Percentiles rank a stretch among this genome's conserved stretches.
phyloP scores from a whole-genome alignment of 2,888 invertebrate genomes.

The Diloba caeruleocephala region DNA sequence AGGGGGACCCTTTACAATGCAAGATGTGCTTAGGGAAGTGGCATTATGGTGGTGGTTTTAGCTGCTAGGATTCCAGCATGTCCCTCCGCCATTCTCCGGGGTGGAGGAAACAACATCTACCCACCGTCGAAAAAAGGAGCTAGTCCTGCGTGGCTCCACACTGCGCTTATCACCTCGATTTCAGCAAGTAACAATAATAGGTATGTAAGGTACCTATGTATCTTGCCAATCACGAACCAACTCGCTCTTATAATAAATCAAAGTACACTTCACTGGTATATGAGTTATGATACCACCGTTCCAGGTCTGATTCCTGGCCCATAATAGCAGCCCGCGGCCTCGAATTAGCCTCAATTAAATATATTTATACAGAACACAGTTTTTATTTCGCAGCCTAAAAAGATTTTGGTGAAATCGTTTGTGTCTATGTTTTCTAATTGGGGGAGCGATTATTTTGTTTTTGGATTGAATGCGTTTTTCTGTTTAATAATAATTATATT shows the following conservation, averaged over 20 bases:
- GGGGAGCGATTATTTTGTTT: constrained; percentile 5
- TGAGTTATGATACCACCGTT: constrained; percentile 56
- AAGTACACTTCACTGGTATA: constrained; percentile 31
- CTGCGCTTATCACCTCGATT: no score
- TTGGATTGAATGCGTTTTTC: constrained; percentile 1
- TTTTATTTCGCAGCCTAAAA: constrained; percentile 56
- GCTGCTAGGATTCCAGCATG: no score
- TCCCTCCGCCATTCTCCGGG: no score
- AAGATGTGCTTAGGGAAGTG: no score
- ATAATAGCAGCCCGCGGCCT: constrained; percentile 69
- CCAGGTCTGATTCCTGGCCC: constrained; percentile 61
- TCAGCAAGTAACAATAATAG: no score
- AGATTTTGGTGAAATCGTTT: constrained; percentile 33
- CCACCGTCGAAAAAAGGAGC: no score
- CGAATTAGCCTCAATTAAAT: constrained; percentile 76
- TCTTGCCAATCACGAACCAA: constrained; percentile 23
- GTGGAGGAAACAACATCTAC: no score
- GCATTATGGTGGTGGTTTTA: no score
- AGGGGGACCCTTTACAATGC: no score
- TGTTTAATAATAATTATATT: not conserved
- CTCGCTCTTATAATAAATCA: constrained; percentile 51
- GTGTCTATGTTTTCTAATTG: constrained; percentile 49
- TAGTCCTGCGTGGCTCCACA: no score
- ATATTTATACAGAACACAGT: constrained; percentile 54
- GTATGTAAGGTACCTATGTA: not conserved